Conservation (phyloP, 2,888 invertebrate genomes). For the Nowickia ferox region DNA sequence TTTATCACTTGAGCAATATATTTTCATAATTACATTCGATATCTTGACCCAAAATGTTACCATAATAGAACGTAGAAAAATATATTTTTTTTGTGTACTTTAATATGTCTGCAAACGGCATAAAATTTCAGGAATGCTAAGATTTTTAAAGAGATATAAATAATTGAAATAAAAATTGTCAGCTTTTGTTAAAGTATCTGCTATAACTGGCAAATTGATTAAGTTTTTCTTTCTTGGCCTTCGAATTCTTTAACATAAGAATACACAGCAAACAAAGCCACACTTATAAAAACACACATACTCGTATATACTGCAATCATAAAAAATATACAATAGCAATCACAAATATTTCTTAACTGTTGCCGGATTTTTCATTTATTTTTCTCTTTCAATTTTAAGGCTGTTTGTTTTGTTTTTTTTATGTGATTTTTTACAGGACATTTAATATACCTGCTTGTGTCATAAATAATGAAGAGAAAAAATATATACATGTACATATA, state of each 20-base stretch:
- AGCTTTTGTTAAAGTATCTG: constrained; percentile 33
- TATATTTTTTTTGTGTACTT: too few species aligned
- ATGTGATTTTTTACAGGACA: constrained; percentile 72
- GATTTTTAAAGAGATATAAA: background rate
- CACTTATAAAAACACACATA: background rate
- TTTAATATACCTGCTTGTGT: constrained; percentile 75
- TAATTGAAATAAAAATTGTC: constrained; percentile 38
- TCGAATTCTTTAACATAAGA: background rate
- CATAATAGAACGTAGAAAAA: too few species aligned
- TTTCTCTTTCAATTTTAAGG: background rate
- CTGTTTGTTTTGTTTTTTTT: constrained; percentile 55
- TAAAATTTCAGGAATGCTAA: background rate
- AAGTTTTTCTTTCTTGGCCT: constrained; percentile 22
- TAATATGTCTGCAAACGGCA: background rate
- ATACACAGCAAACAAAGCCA: background rate
- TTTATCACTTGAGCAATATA: too few species aligned
- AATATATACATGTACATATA: background rate
- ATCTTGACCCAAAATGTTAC: too few species aligned
- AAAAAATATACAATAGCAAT: constrained; percentile 13
- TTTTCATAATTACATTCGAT: too few species aligned
- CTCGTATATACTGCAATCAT: background rate
- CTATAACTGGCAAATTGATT: constrained; percentile 40
- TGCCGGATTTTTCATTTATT: constrained; percentile 38
- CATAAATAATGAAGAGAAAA: constrained; percentile 73
- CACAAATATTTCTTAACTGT: constrained; percentile 41